Conservation (phyloP, 2,888 invertebrate genomes). For the Drosophila kambysellisi region DNA sequence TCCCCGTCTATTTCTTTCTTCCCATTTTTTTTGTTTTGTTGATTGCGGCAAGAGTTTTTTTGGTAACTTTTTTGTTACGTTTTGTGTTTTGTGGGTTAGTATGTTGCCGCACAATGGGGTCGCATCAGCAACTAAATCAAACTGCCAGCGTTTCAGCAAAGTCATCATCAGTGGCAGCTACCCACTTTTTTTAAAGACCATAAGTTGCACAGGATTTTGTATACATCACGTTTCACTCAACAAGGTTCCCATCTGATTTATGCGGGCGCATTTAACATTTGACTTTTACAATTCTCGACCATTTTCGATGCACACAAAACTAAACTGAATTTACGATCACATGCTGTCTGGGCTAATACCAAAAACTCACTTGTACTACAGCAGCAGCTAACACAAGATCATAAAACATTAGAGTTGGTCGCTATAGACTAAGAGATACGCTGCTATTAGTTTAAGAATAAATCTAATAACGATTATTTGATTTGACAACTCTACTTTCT, state of each 20-base stretch:
- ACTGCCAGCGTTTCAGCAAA: slow-evolving; percentile 27
- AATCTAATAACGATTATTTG: background rate
- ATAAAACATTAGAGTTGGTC: slow-evolving; percentile 14
- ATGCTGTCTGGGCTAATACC: slow-evolving; percentile 18
- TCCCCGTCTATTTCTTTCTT: background rate
- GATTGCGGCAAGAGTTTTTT: slow-evolving; percentile 39
- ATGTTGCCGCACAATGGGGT: slow-evolving; percentile 42
- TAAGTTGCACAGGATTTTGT: slow-evolving; percentile 7
- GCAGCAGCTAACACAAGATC: slow-evolving; percentile 13
- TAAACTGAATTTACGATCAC: slow-evolving; percentile 43
- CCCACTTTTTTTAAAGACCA: slow-evolving; percentile 4
- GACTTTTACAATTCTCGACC: slow-evolving; percentile 37
- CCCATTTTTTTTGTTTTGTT: slow-evolving; percentile 11
- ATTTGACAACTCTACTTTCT: background rate
- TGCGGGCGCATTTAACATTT: slow-evolving; percentile 39
- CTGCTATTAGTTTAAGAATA: background rate
- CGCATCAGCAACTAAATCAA: slow-evolving; percentile 25
- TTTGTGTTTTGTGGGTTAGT: slow-evolving; percentile 54
- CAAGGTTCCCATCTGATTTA: slow-evolving; percentile 34
- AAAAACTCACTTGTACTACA: slow-evolving; percentile 43
- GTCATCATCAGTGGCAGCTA: slow-evolving; percentile 31
- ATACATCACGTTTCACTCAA: slow-evolving; percentile 1
- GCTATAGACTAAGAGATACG: background rate
- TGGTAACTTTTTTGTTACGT: background rate
- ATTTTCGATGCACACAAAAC: slow-evolving; percentile 20